phyloP scores from a whole-genome alignment of 2,113 vertebrate species.

The Fulmarus glacialis region DNA sequence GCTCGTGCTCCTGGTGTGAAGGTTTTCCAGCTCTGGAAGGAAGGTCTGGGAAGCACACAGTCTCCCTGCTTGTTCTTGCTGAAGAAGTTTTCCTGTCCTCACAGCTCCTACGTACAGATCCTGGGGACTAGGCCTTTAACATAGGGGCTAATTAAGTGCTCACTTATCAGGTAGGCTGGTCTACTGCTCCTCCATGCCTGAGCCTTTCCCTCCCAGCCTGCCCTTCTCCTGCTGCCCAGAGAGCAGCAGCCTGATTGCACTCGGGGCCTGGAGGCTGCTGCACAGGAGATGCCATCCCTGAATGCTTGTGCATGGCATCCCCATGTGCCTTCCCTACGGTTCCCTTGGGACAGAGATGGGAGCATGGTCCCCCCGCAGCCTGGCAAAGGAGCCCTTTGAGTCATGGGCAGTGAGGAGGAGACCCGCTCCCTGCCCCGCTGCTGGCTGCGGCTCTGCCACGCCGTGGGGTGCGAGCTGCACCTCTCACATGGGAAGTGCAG shows the following conservation, averaged over 20 bases:
- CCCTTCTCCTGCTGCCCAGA: not conserved
- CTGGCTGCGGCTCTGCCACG: not conserved
- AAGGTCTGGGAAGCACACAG: not conserved
- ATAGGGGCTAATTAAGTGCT: not conserved
- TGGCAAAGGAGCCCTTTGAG: not conserved
- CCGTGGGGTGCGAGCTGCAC: accelerated
- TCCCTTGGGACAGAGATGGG: not conserved
- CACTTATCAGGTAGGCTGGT: not conserved
- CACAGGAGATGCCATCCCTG: accelerated
- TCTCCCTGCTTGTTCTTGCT: not conserved
- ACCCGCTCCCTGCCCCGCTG: accelerated
- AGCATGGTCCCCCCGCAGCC: accelerated
- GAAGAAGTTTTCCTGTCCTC: not conserved
- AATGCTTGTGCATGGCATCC: accelerated
- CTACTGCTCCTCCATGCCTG: not conserved
- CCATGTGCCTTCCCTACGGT: accelerated
- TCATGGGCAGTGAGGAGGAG: accelerated
- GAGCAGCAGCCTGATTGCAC: not conserved
- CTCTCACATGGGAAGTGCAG: accelerated
- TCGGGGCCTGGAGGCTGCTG: not conserved
- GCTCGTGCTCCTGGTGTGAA: not conserved
- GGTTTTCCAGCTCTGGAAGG: not conserved
- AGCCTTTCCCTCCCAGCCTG: not conserved
- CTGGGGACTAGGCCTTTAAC: not conserved
- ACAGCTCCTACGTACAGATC: not conserved